Percentiles rank a stretch among this genome's conserved stretches.
Conservation (phyloP, 2,888 invertebrate genomes). For the Trachelus tabidus region DNA sequence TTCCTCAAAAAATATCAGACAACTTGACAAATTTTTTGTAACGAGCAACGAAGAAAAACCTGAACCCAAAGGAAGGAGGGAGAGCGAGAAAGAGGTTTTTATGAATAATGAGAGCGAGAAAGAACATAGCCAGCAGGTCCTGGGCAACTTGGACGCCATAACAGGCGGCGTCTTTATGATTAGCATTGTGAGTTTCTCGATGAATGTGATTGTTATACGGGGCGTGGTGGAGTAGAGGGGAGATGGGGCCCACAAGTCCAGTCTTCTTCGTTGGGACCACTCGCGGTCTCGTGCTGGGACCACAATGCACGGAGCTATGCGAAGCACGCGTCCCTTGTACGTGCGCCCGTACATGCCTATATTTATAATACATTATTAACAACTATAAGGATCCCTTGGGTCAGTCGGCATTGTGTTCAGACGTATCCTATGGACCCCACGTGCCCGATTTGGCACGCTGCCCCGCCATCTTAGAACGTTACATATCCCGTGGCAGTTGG, state of each 20-base stretch:
- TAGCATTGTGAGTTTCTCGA: conserved; percentile 63
- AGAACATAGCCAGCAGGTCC: conserved; percentile 5
- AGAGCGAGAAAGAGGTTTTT: conserved; percentile 15
- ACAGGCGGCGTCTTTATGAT: conserved; percentile 66
- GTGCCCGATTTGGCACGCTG: conserved; percentile 44
- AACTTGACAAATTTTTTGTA: not conserved
- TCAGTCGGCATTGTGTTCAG: conserved; percentile 7
- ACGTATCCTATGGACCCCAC: conserved; percentile 9
- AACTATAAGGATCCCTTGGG: conserved; percentile 47
- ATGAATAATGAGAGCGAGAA: conserved; percentile 17
- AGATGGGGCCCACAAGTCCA: conserved; percentile 22
- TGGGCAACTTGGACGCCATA: conserved; percentile 42
- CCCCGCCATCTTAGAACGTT: conserved; percentile 35
- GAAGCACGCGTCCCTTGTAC: conserved; percentile 63
- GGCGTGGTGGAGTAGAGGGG: conserved; percentile 35
- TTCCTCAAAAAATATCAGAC: not conserved
- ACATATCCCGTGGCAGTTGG: not conserved
- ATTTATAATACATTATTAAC: conserved; percentile 64
- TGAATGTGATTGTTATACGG: conserved; percentile 65
- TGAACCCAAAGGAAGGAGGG: not conserved
- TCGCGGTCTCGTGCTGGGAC: conserved; percentile 54
- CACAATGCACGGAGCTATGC: conserved; percentile 62
- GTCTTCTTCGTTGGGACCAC: not conserved
- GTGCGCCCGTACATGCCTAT: conserved; percentile 59
- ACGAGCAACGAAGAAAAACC: not conserved